Evolutionary conservation across 1,140 invertebrate species (phyloP).

Genomic region (Idris sp.): DNA sequence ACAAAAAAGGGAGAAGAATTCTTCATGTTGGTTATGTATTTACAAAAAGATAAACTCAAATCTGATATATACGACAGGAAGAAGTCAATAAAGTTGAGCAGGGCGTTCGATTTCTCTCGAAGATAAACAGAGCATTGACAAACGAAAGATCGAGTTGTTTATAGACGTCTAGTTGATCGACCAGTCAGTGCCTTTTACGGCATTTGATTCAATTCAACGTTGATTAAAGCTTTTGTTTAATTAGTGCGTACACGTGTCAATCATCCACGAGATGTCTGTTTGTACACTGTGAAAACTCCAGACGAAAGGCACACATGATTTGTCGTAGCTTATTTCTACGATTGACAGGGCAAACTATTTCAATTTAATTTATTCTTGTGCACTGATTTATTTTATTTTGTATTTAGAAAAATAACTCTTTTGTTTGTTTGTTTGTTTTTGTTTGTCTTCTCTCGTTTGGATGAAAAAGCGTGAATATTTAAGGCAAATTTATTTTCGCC

Average conservation of each 20-base stretch:
- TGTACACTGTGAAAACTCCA: slow-evolving; percentile 1
- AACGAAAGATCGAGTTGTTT: slow-evolving; percentile 24
- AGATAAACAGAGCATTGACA: slow-evolving; percentile 26
- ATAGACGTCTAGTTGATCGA: slow-evolving; percentile 21
- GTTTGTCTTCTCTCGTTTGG: too few relatives aligned
- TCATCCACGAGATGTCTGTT: too few relatives aligned
- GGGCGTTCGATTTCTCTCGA: slow-evolving; percentile 26
- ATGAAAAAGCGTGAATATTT: neutral
- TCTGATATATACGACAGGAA: slow-evolving; percentile 5
- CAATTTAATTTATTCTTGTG: too few relatives aligned
- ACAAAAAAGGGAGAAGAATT: too few relatives aligned
- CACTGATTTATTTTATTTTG: too few relatives aligned
- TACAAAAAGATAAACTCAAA: too few relatives aligned
- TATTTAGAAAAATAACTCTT: too few relatives aligned
- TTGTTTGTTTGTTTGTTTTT: too few relatives aligned
- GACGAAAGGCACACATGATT: slow-evolving; percentile 43
- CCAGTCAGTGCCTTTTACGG: slow-evolving; percentile 12
- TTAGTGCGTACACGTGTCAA: slow-evolving; percentile 29
- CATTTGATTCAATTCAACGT: slow-evolving; percentile 26
- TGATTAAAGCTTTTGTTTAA: slow-evolving; percentile 51
- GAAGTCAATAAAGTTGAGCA: slow-evolving; percentile 22
- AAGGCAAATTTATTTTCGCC: slow-evolving; percentile 20
- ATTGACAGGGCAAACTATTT: too few relatives aligned
- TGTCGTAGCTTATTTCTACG: slow-evolving; percentile 13
- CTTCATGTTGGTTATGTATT: too few relatives aligned